A percentile compares a stretch with the other conserved stretches of the same genome.
Conservation (phyloP, 1,140 invertebrate genomes). For the Drosophila bifasciata region DNA sequence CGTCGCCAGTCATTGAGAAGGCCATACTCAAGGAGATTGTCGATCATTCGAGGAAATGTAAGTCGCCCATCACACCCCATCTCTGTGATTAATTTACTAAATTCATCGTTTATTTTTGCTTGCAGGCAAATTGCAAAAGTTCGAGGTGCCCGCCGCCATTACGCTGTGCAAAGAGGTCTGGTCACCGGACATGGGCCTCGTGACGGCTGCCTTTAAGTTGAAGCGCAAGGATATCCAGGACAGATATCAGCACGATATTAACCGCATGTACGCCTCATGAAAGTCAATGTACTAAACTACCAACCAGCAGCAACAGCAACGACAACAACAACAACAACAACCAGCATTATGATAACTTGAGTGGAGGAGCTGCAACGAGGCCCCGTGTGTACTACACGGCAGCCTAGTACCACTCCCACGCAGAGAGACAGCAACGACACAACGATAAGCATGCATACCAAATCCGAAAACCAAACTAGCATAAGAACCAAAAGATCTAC, state of each 20-base stretch:
- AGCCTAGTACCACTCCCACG: constrained; percentile 42
- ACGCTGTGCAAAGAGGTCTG: constrained; percentile 95
- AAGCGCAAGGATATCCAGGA: constrained; percentile 98
- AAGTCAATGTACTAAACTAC: constrained; percentile 78
- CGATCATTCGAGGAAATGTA: constrained; percentile 93
- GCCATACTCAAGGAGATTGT: constrained; percentile 91
- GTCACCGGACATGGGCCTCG: constrained; percentile 98
- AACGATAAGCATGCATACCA: constrained; percentile 21
- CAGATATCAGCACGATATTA: constrained; percentile 94
- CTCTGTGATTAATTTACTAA: neutral
- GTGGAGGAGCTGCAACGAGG: constrained; percentile 38
- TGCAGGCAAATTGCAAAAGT: constrained; percentile 92
- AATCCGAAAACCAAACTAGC: constrained; percentile 62
- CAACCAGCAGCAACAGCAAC: constrained; percentile 17
- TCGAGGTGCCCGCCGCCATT: constrained; percentile 96
- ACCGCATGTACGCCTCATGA: constrained; percentile 96
- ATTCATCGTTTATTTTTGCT: constrained; percentile 24
- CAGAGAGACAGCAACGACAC: constrained; percentile 17
- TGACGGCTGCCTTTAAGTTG: constrained; percentile 98
- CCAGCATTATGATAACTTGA: neutral
- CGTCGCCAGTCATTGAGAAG: constrained; percentile 88
- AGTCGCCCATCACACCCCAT: constrained; percentile 63
- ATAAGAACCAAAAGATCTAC: constrained; percentile 62
- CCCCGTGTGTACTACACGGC: constrained; percentile 43
- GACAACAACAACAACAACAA: constrained; percentile 33